phyloP scores from a whole-genome alignment of 2,113 vertebrate species.

The Sakesphorus luctuosus region DNA sequence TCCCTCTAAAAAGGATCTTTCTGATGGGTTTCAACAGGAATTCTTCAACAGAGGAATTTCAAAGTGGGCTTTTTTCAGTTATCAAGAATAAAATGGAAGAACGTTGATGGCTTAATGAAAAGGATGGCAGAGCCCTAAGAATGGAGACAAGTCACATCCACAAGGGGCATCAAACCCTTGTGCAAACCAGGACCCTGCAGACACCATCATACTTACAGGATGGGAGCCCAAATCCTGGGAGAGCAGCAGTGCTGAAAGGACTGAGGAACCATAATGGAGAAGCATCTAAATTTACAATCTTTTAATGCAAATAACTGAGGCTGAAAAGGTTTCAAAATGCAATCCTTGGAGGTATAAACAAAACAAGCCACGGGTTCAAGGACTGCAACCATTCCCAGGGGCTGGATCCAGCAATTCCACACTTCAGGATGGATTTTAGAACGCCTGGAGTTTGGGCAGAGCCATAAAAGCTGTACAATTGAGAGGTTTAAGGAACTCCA shows the following conservation, averaged over 20 bases:
- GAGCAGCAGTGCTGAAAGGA: slow-evolving; percentile 39
- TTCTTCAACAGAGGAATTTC: not conserved
- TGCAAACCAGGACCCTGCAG: slow-evolving; percentile 2
- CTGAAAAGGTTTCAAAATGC: slow-evolving; percentile 38
- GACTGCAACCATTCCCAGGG: not conserved
- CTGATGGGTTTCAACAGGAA: not conserved
- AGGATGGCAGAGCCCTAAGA: not conserved
- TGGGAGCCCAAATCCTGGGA: slow-evolving; percentile 39
- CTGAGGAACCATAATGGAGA: slow-evolving; percentile 41
- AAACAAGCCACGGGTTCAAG: not conserved
- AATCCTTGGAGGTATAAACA: slow-evolving; percentile 28
- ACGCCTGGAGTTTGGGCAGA: not conserved
- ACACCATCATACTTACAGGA: slow-evolving; percentile 41
- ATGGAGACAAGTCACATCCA: not conserved
- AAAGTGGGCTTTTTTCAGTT: not conserved
- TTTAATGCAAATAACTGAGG: slow-evolving; percentile 58
- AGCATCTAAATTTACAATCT: slow-evolving; percentile 36
- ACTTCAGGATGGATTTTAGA: not conserved
- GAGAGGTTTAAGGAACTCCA: slow-evolving; percentile 11
- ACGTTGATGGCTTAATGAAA: not conserved
- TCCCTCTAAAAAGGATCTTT: not conserved
- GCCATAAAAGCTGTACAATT: not conserved
- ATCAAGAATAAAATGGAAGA: not conserved
- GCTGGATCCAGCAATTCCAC: slow-evolving; percentile 14
- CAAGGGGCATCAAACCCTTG: not conserved